Evolutionary conservation across 2,113 vertebrate genomes (phyloP).

Genomic region (Eublepharis macularius): DNA sequence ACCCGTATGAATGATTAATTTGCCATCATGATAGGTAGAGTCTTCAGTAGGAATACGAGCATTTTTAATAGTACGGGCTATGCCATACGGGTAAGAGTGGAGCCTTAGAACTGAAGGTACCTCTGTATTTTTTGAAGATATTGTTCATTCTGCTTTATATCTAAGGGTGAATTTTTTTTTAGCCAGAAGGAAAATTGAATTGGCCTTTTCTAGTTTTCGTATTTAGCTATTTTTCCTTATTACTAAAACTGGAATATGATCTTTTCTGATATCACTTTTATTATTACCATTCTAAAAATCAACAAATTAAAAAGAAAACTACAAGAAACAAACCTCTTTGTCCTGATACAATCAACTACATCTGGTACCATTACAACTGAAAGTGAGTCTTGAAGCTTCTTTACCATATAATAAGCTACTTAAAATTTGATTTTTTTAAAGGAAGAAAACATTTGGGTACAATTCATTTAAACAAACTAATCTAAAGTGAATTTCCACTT

Average conservation of each 20-base stretch:
- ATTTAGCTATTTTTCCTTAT: not conserved
- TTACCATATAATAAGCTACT: not conserved
- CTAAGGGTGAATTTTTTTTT: not conserved
- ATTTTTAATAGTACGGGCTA: not conserved
- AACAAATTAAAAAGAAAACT: not conserved
- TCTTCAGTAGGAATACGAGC: not conserved
- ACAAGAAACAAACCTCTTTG: not conserved
- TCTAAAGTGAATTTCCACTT: not conserved
- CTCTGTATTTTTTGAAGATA: not conserved
- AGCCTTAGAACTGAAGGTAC: not conserved
- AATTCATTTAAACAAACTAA: not conserved
- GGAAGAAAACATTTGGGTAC: not conserved
- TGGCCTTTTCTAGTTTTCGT: not conserved
- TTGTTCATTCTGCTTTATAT: not conserved
- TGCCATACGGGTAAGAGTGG: not conserved
- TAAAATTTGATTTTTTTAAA: not conserved
- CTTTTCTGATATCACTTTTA: not conserved
- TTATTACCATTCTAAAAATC: not conserved
- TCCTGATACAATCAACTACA: not conserved
- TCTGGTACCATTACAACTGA: not conserved
- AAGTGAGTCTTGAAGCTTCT: not conserved
- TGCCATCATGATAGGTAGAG: not conserved
- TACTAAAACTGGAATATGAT: not conserved
- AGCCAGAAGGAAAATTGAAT: not conserved
- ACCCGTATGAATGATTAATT: not conserved